A percentile compares a stretch with the other conserved stretches of the same genome.
These are phyloP conservation scores for Agrotis segetum DNA, from an alignment of 2,888 invertebrate genomes.

Conservation along the genomic window DNA sequence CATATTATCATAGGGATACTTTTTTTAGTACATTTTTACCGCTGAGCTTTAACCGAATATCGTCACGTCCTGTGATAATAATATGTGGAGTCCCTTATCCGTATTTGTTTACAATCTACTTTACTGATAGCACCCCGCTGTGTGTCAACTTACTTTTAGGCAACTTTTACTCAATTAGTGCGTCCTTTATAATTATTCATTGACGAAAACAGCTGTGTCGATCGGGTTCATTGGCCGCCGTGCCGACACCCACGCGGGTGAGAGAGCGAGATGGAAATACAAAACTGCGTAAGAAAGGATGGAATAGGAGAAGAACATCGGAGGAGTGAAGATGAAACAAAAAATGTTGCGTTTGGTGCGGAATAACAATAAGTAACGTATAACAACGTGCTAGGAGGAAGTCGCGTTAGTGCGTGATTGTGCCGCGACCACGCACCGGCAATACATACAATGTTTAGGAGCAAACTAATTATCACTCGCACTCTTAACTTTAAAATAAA, in stretches of 20 bases:
- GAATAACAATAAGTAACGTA: constrained; percentile 74
- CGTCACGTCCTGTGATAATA: constrained; percentile 36
- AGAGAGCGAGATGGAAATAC: constrained; percentile 66
- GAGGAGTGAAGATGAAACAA: constrained; percentile 72
- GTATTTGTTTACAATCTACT: constrained; percentile 46
- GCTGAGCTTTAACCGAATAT: constrained; percentile 18
- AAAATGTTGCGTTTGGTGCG: constrained; percentile 70
- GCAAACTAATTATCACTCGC: constrained; percentile 8
- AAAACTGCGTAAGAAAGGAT: constrained; percentile 50
- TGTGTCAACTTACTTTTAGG: constrained; percentile 50
- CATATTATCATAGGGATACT: constrained; percentile 32
- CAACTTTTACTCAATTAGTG: constrained; percentile 62
- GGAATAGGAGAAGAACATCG: constrained; percentile 67
- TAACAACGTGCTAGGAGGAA: constrained; percentile 50
- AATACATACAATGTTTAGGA: background rate
- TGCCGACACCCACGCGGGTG: constrained; percentile 74
- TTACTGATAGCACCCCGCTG: constrained; percentile 30
- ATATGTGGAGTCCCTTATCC: constrained; percentile 42
- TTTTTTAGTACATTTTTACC: constrained; percentile 33
- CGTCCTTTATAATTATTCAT: constrained; percentile 70
- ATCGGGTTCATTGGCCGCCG: constrained; percentile 79
- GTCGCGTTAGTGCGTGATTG: constrained; percentile 49
- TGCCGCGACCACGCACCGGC: constrained; percentile 3
- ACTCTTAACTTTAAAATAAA: too few relatives aligned
- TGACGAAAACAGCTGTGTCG: constrained; percentile 80